Evolutionary conservation across 2,113 vertebrate species (phyloP).

Genomic region (Pao palembangensis): DNA sequence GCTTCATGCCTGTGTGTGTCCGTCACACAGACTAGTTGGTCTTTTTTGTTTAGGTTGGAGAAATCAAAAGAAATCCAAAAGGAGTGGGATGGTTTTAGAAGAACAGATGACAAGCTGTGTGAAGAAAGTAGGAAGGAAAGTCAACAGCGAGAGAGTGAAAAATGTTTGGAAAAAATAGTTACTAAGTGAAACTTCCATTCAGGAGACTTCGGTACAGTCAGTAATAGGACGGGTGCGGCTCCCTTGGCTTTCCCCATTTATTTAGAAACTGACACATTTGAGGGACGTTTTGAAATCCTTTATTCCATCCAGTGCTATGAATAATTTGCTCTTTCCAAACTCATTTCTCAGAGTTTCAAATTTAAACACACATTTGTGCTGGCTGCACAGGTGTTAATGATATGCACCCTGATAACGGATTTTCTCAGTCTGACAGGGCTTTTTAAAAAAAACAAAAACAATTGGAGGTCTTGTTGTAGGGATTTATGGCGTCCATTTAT

Average conservation of each 20-base stretch:
- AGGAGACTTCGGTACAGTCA: constrained; percentile 43
- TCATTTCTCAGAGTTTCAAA: constrained; percentile 49
- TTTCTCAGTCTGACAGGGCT: constrained; percentile 25
- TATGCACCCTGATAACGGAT: constrained; percentile 37
- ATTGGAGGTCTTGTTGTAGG: constrained; percentile 5
- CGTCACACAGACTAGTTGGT: not conserved
- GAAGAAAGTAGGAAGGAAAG: constrained; percentile 14
- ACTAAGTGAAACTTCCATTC: constrained; percentile 29
- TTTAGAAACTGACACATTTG: constrained; percentile 38
- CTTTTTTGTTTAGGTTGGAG: constrained; percentile 9
- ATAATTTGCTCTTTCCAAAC: constrained; percentile 37
- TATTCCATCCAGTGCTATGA: constrained; percentile 31
- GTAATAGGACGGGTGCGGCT: constrained; percentile 32
- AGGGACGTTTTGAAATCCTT: constrained; percentile 45
- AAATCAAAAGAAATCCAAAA: constrained; percentile 10
- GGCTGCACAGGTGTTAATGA: constrained; percentile 15
- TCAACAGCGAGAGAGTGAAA: not conserved
- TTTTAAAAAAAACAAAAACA: constrained; percentile 9
- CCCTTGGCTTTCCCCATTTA: constrained; percentile 34
- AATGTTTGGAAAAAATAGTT: not conserved
- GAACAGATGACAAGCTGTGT: constrained; percentile 39
- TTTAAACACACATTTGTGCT: constrained; percentile 26
- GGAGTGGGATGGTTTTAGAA: constrained; percentile 11
- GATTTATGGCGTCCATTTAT: not conserved
- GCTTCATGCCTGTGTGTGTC: not conserved